Conservation (phyloP, 2,113 vertebrate species). For the Meleagris gallopavo region DNA sequence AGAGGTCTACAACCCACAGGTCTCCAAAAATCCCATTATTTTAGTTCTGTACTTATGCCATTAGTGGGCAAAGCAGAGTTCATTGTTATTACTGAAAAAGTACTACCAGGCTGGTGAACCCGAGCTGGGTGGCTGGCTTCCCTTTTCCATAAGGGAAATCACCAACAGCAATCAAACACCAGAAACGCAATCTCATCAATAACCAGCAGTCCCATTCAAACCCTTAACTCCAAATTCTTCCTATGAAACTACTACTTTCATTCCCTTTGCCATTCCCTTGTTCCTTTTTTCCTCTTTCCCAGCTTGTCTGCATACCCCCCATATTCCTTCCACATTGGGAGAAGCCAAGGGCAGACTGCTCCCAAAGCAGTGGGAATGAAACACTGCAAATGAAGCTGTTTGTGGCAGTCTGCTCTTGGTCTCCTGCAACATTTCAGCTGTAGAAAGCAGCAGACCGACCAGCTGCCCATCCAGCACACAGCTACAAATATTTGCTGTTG, state of each 20-base stretch:
- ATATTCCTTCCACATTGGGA: neutral
- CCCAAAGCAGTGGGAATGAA: neutral
- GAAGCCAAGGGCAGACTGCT: neutral
- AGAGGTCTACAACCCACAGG: neutral
- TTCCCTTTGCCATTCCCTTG: neutral
- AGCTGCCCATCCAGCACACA: neutral
- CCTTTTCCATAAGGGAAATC: neutral
- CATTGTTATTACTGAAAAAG: neutral
- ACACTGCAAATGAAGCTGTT: neutral
- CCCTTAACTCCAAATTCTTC: neutral
- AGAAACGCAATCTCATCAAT: neutral
- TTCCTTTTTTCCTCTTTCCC: neutral
- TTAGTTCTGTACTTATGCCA: neutral
- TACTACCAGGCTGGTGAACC: neutral
- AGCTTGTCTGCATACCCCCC: neutral
- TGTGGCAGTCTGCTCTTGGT: neutral
- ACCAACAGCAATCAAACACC: neutral
- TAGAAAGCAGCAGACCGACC: neutral
- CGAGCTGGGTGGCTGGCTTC: fast-evolving
- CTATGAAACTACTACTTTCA: neutral
- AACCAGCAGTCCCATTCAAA: neutral
- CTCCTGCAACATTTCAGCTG: neutral
- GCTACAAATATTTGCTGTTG: neutral
- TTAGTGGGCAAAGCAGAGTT: neutral
- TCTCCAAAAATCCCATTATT: neutral